phyloP scores from a whole-genome alignment of 2,888 invertebrate genomes.

The Dexiosoma caninum region DNA sequence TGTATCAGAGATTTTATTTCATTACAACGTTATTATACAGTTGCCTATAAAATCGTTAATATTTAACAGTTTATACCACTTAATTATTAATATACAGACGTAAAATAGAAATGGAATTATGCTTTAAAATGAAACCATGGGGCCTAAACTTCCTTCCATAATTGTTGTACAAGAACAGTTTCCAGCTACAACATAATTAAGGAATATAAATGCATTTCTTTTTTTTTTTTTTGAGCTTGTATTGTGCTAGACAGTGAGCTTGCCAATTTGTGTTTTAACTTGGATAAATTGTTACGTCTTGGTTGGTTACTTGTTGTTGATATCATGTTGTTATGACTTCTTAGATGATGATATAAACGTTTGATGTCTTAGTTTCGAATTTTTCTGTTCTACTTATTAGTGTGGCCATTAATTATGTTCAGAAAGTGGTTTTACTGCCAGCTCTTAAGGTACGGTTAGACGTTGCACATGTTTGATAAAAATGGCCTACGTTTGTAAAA shows the following conservation, averaged over 20 bases:
- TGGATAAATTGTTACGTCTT: slow-evolving; percentile 17
- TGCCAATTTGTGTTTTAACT: not conserved
- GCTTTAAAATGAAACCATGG: not conserved
- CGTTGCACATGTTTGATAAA: too few relatives aligned
- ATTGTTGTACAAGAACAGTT: not conserved
- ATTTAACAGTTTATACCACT: slow-evolving; percentile 27
- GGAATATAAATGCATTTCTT: not conserved
- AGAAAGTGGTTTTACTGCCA: slow-evolving; percentile 18
- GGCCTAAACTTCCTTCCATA: not conserved
- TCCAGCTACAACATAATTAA: slow-evolving; percentile 16
- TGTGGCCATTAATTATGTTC: not conserved
- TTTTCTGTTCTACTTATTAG: not conserved
- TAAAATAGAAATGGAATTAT: not conserved
- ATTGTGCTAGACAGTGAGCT: not conserved
- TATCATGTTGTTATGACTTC: slow-evolving; percentile 26
- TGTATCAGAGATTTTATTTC: not conserved
- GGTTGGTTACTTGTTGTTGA: not conserved
- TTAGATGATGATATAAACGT: slow-evolving; percentile 10
- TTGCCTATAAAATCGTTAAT: slow-evolving; percentile 18
- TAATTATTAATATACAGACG: slow-evolving; percentile 24
- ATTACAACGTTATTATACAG: not conserved
- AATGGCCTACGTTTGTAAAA: too few relatives aligned
- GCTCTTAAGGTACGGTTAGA: too few relatives aligned
- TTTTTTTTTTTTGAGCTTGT: not conserved
- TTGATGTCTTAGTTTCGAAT: slow-evolving; percentile 4